Evolutionary conservation across 2,797 vertebrate species (phyloP), one percentile per base, ranked within the genome.

Genomic region (Peromyscus nudipes): DNA sequence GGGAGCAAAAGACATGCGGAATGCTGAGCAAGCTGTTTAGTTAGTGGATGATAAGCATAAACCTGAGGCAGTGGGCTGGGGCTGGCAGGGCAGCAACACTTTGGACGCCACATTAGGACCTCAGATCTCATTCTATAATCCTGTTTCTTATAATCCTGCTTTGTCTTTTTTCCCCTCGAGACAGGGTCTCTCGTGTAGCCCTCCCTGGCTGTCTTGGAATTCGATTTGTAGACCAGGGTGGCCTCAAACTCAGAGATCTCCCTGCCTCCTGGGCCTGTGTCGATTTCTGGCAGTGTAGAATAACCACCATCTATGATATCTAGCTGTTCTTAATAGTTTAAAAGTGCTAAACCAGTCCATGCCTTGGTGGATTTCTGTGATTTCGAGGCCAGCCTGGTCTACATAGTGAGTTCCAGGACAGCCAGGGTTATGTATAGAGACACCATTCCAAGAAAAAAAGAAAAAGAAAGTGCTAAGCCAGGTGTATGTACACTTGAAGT

Each of bases 231-330:
- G 21, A 86, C 46, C 43, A 69, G 13, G 31, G 6, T 86, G 34
- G 64, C 46, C 64, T 86, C 46, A 25, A 69, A 69, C 46, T 86
- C 21, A 67, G 21, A 79, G 64, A 69, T n/a, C 64, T 52, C 12
- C 64, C 46, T 69, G 46, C 46, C 64, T 52, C 40, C 69, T 71
- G 8, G 37, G 77, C 52, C 75, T 80, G 34, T 1, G 43, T 46
- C 60, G 93, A 91, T 43, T 95, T 77, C 95, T 76, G 34, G 92
- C 89, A 65, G 13, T 11, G 7, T 17, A 92, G 84, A 29, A 80
- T 71, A 62, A 92, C 75, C 40, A 57, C 23, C 1, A 86, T 14
- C 89, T 79, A 9, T 34, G 4, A 77, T 94, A 49, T 43, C 0
- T 75, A 83, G 31, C 13, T 71, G 46, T 34, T 82, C 34, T 1